phyloP scores from a whole-genome alignment of 1,140 invertebrate species.

The Bombus waltoni region DNA sequence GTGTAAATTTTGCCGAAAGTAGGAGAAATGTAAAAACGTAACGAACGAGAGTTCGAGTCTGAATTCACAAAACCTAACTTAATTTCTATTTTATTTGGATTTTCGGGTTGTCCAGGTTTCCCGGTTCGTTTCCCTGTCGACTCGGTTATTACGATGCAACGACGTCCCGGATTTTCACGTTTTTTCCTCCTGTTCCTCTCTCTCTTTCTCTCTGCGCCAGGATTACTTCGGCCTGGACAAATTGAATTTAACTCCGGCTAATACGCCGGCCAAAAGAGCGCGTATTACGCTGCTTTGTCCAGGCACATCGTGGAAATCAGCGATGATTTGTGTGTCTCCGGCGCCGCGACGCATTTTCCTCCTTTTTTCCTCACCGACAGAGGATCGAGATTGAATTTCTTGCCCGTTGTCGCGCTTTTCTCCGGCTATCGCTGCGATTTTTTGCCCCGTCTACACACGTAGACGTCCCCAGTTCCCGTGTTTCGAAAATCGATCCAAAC shows the following conservation, averaged over 20 bases:
- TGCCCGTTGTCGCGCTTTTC: constrained; percentile 39
- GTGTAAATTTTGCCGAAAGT: neutral
- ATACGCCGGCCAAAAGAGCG: constrained; percentile 59
- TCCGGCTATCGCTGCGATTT: constrained; percentile 15
- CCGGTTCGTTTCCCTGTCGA: neutral
- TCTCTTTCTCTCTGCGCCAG: neutral
- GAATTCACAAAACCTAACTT: neutral
- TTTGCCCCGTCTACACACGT: neutral
- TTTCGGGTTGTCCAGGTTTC: neutral
- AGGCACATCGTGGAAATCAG: constrained; percentile 56
- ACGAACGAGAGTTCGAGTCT: neutral
- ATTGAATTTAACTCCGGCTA: constrained; percentile 66
- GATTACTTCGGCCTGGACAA: constrained; percentile 51
- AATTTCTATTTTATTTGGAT: constrained; percentile 15
- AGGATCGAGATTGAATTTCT: constrained; percentile 54
- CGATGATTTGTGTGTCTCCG: constrained; percentile 57
- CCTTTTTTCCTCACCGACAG: constrained; percentile 14
- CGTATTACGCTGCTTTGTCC: constrained; percentile 50
- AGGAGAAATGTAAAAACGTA: neutral
- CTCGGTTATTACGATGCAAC: constrained; percentile 48
- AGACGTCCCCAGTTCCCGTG: neutral
- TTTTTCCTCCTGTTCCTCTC: neutral
- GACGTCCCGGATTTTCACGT: constrained; percentile 43
- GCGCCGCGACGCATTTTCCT: constrained; percentile 30
- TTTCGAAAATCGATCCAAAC: constrained; percentile 1